phyloP scores from a whole-genome alignment of 2,888 invertebrate species.

The Encarsia formosa region DNA sequence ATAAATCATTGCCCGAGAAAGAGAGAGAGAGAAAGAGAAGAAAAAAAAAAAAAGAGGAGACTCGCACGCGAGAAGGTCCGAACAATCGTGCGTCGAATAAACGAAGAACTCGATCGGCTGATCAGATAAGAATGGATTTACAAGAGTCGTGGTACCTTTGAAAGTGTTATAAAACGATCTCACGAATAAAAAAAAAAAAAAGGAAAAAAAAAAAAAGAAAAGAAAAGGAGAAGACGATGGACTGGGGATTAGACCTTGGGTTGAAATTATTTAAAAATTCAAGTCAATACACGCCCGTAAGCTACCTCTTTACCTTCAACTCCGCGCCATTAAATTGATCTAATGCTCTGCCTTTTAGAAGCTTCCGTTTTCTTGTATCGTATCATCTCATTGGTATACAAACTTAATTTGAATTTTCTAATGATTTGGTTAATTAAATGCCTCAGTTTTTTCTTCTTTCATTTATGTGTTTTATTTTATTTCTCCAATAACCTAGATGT shows the following conservation, averaged over 20 bases:
- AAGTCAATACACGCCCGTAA: conserved; percentile 5
- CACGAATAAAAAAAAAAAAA: no score
- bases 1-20: conserved; percentile 23
- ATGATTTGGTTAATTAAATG: no score
- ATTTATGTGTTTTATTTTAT: no score
- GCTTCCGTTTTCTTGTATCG: conserved; percentile 21
- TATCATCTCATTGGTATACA: no score
- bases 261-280: conserved; percentile 24
- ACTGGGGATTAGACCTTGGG: conserved; percentile 25
- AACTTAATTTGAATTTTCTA: no score
- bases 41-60: no score
- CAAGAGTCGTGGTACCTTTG: conserved; percentile 26
- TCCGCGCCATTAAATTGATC: conserved; percentile 12
- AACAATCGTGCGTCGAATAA: conserved; percentile 29
- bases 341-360: conserved; percentile 17
- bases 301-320: neutral
- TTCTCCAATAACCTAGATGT: no score
- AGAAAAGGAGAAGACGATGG: neutral
- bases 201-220: no score
- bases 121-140: conserved; percentile 28
- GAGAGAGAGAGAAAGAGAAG: no score
- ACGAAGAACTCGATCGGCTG: conserved; percentile 25
- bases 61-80: conserved; percentile 9
- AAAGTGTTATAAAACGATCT: conserved; percentile 29
- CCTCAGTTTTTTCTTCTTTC: no score